Percentiles rank a stretch among this genome's conserved stretches.
These are phyloP conservation scores for Ovis canadensis DNA, from an alignment of 2,113 vertebrate genomes.

Conservation along the genomic window DNA sequence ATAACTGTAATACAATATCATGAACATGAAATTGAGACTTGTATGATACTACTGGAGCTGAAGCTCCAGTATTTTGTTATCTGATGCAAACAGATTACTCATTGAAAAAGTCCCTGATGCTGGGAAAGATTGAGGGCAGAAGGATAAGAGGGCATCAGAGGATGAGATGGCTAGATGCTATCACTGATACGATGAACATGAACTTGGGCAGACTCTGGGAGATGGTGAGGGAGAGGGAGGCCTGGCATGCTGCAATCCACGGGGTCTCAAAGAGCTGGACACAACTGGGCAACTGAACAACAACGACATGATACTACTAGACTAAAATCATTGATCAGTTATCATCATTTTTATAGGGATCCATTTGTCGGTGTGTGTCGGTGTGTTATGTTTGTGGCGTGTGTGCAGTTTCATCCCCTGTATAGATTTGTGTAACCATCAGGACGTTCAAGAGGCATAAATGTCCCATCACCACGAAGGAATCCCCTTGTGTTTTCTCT, in stretches of 20 bases:
- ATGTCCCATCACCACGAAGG: neutral
- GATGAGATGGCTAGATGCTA: neutral
- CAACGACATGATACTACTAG: neutral
- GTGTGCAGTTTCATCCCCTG: neutral
- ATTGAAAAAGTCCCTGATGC: neutral
- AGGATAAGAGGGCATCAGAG: neutral
- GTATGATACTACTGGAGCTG: neutral
- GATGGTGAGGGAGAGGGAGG: neutral
- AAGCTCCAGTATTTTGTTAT: neutral
- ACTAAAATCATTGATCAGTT: neutral
- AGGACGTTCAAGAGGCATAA: neutral
- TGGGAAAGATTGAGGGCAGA: neutral
- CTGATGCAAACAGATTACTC: neutral
- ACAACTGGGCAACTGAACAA: neutral
- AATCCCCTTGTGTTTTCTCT: neutral
- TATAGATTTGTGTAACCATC: neutral
- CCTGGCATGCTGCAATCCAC: neutral
- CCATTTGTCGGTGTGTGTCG: neutral
- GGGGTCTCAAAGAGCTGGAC: neutral
- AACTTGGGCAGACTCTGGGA: neutral
- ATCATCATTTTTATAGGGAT: neutral
- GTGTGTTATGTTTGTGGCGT: neutral
- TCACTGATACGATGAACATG: neutral
- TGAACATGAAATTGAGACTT: neutral
- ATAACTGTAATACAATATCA: neutral